Evolutionary conservation across 2,888 invertebrate species (phyloP).

Genomic region (Linyphia triangularis): DNA sequence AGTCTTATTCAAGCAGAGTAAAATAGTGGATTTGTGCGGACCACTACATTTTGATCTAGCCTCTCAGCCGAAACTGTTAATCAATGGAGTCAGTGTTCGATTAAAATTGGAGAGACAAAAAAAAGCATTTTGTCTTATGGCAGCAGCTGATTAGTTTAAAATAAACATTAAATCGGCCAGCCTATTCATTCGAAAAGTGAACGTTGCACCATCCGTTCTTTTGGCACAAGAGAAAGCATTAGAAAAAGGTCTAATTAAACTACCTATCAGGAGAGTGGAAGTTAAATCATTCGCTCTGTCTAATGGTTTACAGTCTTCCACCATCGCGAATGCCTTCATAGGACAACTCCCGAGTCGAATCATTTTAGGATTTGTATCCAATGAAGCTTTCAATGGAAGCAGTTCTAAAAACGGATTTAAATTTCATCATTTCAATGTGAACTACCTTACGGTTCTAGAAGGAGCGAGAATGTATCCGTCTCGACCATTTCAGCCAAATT

Average conservation of each 20-base stretch:
- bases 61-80: slow-evolving; percentile 22
- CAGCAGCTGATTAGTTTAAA: not conserved
- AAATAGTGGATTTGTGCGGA: slow-evolving; percentile 12
- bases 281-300: slow-evolving; percentile 33
- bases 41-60: slow-evolving; percentile 39
- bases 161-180: not conserved
- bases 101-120: slow-evolving; percentile 29
- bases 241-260: slow-evolving; percentile 23
- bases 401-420: slow-evolving; percentile 25
- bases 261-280: slow-evolving; percentile 20
- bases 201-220: slow-evolving; percentile 23
- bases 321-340: slow-evolving; percentile 37
- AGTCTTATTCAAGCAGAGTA: too few relatives aligned
- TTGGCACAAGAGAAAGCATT: slow-evolving; percentile 60
- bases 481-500: slow-evolving; percentile 5
- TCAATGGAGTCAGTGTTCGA: slow-evolving; percentile 24
- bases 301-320: not conserved
- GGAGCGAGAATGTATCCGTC: slow-evolving; percentile 10
- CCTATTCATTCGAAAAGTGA: slow-evolving; percentile 37
- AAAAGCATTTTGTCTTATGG: slow-evolving; percentile 21
- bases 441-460: slow-evolving; percentile 9
- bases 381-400: slow-evolving; percentile 38
- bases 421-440: slow-evolving; percentile 33
- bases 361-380: slow-evolving; percentile 27
- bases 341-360: slow-evolving; percentile 26